A percentile compares a stretch with the other conserved stretches of the same genome.
Conservation (phyloP, 1,140 invertebrate species). For the Meloidogyne floridensis region DNA sequence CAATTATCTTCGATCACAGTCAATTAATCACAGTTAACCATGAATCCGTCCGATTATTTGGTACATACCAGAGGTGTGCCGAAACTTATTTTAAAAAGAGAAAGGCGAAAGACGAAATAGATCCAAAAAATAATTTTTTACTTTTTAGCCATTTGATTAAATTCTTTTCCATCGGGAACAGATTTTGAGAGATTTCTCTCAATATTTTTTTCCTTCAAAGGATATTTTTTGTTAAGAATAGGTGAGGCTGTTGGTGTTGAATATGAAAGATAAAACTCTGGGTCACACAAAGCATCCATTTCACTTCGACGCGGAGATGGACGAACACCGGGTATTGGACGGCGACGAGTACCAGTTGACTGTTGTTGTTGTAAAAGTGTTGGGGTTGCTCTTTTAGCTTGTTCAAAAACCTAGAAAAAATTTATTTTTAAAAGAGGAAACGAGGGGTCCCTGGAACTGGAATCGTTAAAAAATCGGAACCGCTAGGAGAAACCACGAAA, state of each 20-base stretch:
- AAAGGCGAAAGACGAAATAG: too few relatives aligned
- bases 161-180: slow-evolving; percentile 8
- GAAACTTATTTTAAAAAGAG: too few relatives aligned
- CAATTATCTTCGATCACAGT: too few relatives aligned
- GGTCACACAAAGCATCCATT: slow-evolving; percentile 64
- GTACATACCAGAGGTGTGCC: too few relatives aligned
- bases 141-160: slow-evolving; percentile 16
- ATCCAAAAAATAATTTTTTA: slow-evolving; percentile 11
- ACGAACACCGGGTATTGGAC: background rate
- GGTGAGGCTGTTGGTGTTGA: slow-evolving; percentile 16
- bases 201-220: slow-evolving; percentile 21
- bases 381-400: slow-evolving; percentile 49
- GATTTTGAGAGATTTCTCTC: slow-evolving; percentile 43
- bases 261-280: slow-evolving; percentile 61
- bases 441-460: too few relatives aligned
- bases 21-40: too few relatives aligned
- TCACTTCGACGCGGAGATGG: slow-evolving; percentile 39
- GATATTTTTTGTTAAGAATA: slow-evolving; percentile 8
- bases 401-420: slow-evolving; percentile 46
- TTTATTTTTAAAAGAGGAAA: background rate
- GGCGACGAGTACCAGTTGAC: background rate
- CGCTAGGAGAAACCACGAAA: too few relatives aligned
- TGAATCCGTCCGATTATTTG: too few relatives aligned
- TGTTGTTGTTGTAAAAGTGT: slow-evolving; percentile 25
- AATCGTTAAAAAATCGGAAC: too few relatives aligned